phyloP scores from a whole-genome alignment of 2,113 vertebrate genomes.

The Centrocercus urophasianus region DNA sequence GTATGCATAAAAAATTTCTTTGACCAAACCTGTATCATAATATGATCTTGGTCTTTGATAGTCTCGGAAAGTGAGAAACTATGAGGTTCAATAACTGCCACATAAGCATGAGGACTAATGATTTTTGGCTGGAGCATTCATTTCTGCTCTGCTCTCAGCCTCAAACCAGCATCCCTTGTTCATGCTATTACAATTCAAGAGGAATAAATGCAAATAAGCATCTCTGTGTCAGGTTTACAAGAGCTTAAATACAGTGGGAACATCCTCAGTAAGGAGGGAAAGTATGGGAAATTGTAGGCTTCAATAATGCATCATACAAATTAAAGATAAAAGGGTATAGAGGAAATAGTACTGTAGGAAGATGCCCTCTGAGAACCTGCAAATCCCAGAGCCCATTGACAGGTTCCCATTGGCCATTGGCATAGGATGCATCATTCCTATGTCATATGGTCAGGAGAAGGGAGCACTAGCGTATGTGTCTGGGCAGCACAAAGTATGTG shows the following conservation, averaged over 20 bases:
- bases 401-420: not conserved
- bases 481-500: not conserved
- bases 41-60: not conserved
- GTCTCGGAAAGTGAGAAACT: not conserved
- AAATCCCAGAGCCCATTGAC: not conserved
- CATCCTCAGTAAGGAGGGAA: slow-evolving; percentile 19
- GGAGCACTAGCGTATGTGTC: not conserved
- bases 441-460: not conserved
- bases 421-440: not conserved
- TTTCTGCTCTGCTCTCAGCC: not conserved
- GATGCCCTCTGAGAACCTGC: not conserved
- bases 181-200: not conserved
- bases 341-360: slow-evolving; percentile 38
- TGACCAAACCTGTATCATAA: not conserved
- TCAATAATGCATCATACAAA: slow-evolving; percentile 33
- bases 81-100: not conserved
- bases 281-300: slow-evolving; percentile 27
- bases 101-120: not conserved
- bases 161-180: not conserved
- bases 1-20: not conserved
- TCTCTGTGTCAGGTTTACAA: slow-evolving; percentile 3
- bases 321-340: slow-evolving; percentile 41
- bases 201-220: not conserved
- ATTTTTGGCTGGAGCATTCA: not conserved
- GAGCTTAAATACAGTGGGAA: not conserved